These are phyloP conservation scores for Protonemura montana DNA, from an alignment of 2,888 invertebrate species.

Conservation along the genomic window DNA sequence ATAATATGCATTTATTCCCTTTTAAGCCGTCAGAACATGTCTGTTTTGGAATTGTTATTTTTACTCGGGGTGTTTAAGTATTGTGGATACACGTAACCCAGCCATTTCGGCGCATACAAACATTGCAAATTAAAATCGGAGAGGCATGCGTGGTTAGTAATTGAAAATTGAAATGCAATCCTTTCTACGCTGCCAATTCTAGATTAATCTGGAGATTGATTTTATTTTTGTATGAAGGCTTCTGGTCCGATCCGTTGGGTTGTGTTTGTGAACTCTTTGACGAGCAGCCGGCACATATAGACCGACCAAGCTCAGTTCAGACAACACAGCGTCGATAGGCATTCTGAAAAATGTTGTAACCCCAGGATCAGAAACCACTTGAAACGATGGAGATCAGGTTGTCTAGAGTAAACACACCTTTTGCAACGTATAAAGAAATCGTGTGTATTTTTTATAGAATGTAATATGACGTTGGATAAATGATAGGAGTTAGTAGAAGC, in stretches of 20 bases:
- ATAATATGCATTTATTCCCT: background rate
- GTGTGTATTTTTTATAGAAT: too few species aligned
- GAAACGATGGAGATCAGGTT: too few species aligned
- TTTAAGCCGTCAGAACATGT: background rate
- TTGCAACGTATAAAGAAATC: too few species aligned
- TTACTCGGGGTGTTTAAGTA: background rate
- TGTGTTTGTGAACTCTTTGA: background rate
- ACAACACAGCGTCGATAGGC: too few species aligned
- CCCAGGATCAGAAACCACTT: too few species aligned
- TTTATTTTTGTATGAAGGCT: background rate
- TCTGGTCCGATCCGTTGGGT: background rate
- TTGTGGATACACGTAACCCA: background rate
- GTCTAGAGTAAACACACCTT: too few species aligned
- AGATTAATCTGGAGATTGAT: constrained; percentile 12
- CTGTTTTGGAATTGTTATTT: background rate
- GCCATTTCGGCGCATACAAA: background rate
- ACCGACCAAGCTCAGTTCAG: too few species aligned
- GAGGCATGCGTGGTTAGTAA: background rate
- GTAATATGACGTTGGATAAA: too few species aligned
- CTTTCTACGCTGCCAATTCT: background rate
- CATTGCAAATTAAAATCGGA: constrained; percentile 24
- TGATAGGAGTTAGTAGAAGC: too few species aligned
- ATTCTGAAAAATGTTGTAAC: too few species aligned
- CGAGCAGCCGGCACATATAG: background rate
- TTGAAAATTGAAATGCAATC: background rate